Evolutionary conservation across 2,888 invertebrate species (phyloP), one percentile per base, ranked within the genome.

Genomic region (Andricus quercusramuli): DNA sequence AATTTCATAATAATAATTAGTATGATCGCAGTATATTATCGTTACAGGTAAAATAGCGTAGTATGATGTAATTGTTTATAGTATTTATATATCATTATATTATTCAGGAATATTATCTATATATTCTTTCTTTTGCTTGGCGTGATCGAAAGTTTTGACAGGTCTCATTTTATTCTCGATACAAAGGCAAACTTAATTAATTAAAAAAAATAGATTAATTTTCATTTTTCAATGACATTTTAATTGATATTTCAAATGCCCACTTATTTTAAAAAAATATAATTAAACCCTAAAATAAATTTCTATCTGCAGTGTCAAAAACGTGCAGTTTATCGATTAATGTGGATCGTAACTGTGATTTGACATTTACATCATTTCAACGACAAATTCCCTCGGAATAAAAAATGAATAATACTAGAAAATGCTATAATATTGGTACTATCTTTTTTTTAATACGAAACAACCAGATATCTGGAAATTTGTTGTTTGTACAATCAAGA

Each of bases 21-120:
- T 89, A 89, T 87, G 88, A 86, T 90, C 84, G 86, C 89, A 88
- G 89, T 88, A 87, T 88, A 86, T 89, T 88, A 88, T 89, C 83
- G 83, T 88, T 85, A 88, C 87, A 88, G 88, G 87, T 90, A 91
- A 91, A 90, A 91, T 91, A 92, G 88, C 89, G 81, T 87, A 85
- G 89, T 87, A 87, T 89, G 88, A 88, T 84, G 84, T 88, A 88
- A 87, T 88, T 88, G 84, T 91, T 90, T 88, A 88, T 89, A 87
- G 89, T 90, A 86, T 88, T 88, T 83, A 84, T 86, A 83, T 86
- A 80, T 81, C 25, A 81, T 84, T 85, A 85, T 86, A 88, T 88
- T 84, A 86, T 88, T 88, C 80, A 85, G 83, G 83, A 88, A 90
- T 88, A 86, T 87, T 68, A 87, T 87, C 80, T 85, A 87, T 85